Percentiles rank a stretch among this genome's conserved stretches.
These are phyloP conservation scores for Amphimedon queenslandica DNA, from an alignment of 37 sponge, comb jelly and placozoan species.

Conservation along the genomic window DNA sequence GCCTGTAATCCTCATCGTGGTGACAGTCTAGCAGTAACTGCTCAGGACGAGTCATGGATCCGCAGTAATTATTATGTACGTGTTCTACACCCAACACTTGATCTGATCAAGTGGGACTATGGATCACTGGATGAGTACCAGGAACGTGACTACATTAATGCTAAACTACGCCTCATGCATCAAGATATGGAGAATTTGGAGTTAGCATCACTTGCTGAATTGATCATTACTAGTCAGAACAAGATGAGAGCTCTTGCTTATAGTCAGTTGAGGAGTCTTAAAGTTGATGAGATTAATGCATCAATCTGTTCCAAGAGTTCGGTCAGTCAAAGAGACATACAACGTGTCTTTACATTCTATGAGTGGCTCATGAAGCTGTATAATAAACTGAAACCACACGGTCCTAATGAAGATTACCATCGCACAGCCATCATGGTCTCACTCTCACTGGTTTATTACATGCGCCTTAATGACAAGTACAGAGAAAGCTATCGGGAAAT, in stretches of 20 bases:
- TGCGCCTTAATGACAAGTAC: conserved; percentile 61
- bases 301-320: conserved; percentile 56
- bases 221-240: conserved; percentile 62
- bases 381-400: conserved; percentile 22
- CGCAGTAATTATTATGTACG: conserved; percentile 74
- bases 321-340: conserved; percentile 88
- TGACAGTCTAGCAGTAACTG: conserved; percentile 36
- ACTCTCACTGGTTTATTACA: conserved; percentile 77
- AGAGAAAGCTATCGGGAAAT: conserved; percentile 27
- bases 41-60: conserved; percentile 58
- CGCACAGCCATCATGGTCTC: conserved; percentile 54
- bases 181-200: conserved; percentile 8
- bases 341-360: conserved; percentile 63
- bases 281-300: conserved; percentile 35
- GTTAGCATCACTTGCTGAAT: conserved; percentile 34
- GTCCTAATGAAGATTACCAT: conserved; percentile 7
- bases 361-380: conserved; percentile 52
- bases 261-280: conserved; percentile 42
- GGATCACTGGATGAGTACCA: conserved; percentile 72
- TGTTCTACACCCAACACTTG: conserved; percentile 73
- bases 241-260: conserved; percentile 59
- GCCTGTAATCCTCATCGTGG: conserved; percentile 89
- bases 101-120: conserved; percentile 78
- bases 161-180: conserved; percentile 52
- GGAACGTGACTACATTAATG: conserved; percentile 69